phyloP scores from a whole-genome alignment of 1,140 invertebrate species.

The Paraescarpia echinospica region DNA sequence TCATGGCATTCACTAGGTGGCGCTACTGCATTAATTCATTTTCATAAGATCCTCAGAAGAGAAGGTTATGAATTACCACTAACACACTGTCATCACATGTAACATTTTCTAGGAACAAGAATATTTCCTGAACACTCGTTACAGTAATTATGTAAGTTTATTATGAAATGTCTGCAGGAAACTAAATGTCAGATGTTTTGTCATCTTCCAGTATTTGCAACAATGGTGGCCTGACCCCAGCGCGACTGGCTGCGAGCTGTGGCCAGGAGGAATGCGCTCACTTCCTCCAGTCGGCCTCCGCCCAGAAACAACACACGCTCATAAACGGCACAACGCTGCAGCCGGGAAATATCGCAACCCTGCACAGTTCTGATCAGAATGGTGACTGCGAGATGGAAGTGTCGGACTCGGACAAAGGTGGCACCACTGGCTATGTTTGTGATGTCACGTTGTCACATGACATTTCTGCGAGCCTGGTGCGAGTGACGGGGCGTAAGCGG shows the following conservation, averaged over 20 bases:
- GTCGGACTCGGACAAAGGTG: not conserved
- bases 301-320: not conserved
- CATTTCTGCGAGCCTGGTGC: not conserved
- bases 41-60: too few relatives aligned
- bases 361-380: not conserved
- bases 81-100: too few relatives aligned
- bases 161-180: not conserved
- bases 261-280: not conserved
- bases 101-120: too few relatives aligned
- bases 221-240: constrained; percentile 16
- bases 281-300: not conserved
- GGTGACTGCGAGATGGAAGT: not conserved
- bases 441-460: not conserved
- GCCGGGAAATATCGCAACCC: not conserved
- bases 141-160: not conserved
- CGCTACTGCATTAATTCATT: too few relatives aligned
- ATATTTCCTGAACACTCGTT: too few relatives aligned
- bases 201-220: constrained; percentile 13
- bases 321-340: not conserved
- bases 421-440: not conserved
- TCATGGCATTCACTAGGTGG: not conserved
- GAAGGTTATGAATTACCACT: too few relatives aligned
- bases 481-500: not conserved
- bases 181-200: not conserved
- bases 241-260: not conserved